Base-by-base conservation (phyloP, 2,113 vertebrate species). In the Aythya baeri region DNA sequence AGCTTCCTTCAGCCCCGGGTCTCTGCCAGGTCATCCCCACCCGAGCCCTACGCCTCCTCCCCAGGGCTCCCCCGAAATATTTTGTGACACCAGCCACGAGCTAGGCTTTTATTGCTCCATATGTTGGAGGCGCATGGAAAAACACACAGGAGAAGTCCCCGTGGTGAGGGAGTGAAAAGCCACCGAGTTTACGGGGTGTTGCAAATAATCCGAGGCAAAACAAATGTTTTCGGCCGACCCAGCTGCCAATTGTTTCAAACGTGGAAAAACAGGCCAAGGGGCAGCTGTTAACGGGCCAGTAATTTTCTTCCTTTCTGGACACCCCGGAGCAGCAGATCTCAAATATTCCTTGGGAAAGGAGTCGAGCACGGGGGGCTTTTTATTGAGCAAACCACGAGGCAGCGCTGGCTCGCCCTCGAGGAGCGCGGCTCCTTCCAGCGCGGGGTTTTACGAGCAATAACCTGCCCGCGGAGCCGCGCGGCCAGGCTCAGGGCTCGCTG, bases 401-500 rank as follows among this genome's bases (percentile, higher is more conserved):
- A 72, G 59, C 68, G 2, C 3, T 75, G 96, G 72, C 54, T 94
- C 0, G 1, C 85, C 79, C 79, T 83, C 0, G 0, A 27, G 26
- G 94, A 76, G 79, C 1, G 4, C 65, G 3, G 80, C 77, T 17
- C 76, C 77, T 96, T 84, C 86, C 92, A 93, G 94, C 8, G 0
- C 61, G 82, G 57, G 29, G n/a, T 94, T 96, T 96, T 93, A 93
- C 88, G 78, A 76, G 95, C 93, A 82, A 94, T 92, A 97, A 95
- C 61, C 76, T 31, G 62, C 2, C 34, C n/a, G 83, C 63, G 54
- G 70, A 61, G 95, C 84, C 41, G 91, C 0, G 65, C 41, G 1
- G 94, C 91, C 79, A 2, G 29, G 76, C 72, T 89, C 15, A 46
- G 0, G 25, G 90, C 68, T 88, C 15, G 5, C 57, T 52, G 65